phyloP scores from a whole-genome alignment of 2,888 invertebrate species.

The Allygus modestus region DNA sequence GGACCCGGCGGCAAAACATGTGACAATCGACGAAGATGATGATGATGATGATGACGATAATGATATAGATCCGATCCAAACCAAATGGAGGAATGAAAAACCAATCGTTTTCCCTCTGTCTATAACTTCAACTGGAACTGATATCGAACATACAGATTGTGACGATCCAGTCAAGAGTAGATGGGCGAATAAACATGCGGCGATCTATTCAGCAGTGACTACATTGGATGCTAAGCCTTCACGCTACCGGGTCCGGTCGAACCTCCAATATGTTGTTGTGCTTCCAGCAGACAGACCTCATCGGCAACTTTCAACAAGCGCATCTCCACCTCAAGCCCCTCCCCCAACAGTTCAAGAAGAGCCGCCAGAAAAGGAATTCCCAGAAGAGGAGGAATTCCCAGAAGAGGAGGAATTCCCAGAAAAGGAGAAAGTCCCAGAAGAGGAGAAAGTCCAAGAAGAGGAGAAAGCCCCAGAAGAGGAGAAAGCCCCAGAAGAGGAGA shows the following conservation, averaged over 20 bases:
- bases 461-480: too few relatives aligned
- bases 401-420: neutral
- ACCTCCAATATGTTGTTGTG: neutral
- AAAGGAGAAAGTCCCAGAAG: neutral
- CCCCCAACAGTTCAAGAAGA: neutral
- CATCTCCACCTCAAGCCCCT: neutral
- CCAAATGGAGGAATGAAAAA: neutral
- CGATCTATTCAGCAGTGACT: neutral
- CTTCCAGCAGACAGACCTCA: neutral
- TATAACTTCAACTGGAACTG: neutral
- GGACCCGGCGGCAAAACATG: neutral
- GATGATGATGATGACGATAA: slow-evolving; percentile 12
- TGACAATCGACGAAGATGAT: neutral
- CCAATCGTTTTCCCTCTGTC: neutral
- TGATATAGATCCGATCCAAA: neutral
- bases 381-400: too few relatives aligned
- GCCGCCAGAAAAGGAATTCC: too few relatives aligned
- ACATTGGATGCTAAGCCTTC: neutral
- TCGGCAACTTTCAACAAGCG: neutral
- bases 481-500: too few relatives aligned
- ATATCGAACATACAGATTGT: neutral
- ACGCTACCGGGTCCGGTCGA: slow-evolving; percentile 1
- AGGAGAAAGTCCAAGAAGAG: neutral
- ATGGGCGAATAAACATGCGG: neutral
- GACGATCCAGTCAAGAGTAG: neutral